Percentiles rank a stretch among this genome's conserved stretches.
These are phyloP conservation scores for Ardeotis arabs DNA, from an alignment of 2,113 vertebrate genomes.

Conservation along the genomic window DNA sequence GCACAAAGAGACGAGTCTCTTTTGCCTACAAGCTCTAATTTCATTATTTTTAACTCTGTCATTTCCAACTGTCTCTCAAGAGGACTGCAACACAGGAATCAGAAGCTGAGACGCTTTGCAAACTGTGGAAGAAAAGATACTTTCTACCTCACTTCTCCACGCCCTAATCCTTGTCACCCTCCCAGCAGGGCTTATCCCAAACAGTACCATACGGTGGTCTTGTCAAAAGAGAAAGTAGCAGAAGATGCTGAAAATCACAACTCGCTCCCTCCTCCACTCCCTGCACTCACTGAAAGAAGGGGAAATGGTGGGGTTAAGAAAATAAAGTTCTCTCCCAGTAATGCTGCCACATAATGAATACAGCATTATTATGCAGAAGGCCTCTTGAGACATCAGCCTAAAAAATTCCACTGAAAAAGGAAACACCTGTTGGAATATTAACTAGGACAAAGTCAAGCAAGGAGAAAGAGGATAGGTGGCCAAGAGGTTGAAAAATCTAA, in stretches of 20 bases:
- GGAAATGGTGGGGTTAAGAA: constrained; percentile 69
- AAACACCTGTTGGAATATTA: constrained; percentile 74
- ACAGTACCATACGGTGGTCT: not conserved
- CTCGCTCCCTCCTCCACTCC: not conserved
- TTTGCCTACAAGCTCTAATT: not conserved
- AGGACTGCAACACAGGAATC: not conserved
- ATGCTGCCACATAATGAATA: constrained; percentile 32
- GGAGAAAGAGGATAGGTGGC: constrained; percentile 60
- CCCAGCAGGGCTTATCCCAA: not conserved
- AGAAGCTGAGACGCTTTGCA: not conserved
- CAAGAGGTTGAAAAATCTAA: not conserved
- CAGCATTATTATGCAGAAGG: constrained; percentile 56
- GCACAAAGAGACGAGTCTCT: not conserved
- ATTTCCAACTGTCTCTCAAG: accelerated
- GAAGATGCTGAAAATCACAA: not conserved
- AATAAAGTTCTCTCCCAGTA: constrained; percentile 58
- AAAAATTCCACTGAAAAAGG: constrained; percentile 70
- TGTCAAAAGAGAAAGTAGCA: not conserved
- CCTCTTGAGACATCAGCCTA: constrained; percentile 48
- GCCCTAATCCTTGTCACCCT: not conserved
- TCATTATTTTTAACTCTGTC: not conserved
- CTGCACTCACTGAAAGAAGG: not conserved
- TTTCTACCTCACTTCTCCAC: not conserved
- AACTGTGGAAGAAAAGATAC: not conserved
- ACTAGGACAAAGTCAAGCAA: constrained; percentile 69